A percentile compares a stretch with the other conserved stretches of the same genome.
Conservation (phyloP, 2,888 invertebrate species). For the Anticlea derivata region DNA sequence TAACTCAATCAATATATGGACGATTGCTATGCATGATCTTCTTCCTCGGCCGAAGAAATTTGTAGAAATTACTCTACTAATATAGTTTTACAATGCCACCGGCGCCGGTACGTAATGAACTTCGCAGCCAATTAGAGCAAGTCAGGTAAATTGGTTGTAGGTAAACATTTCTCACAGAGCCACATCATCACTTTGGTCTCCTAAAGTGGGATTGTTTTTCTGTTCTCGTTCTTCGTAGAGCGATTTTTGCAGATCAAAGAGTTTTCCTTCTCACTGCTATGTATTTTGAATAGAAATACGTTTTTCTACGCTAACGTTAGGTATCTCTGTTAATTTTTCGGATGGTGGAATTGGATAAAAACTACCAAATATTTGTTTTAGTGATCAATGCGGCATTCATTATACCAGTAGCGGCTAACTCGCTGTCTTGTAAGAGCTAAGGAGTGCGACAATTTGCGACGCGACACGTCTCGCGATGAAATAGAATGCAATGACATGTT, state of each 20-base stretch:
- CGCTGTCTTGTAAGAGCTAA: too few species aligned
- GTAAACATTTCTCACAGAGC: conserved; percentile 46
- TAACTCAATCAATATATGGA: too few species aligned
- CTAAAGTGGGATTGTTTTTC: not conserved
- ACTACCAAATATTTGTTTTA: not conserved
- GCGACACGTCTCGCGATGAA: too few species aligned
- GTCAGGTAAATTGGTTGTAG: conserved; percentile 50
- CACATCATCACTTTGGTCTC: not conserved
- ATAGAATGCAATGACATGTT: too few species aligned
- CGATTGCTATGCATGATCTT: too few species aligned
- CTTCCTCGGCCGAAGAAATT: too few species aligned
- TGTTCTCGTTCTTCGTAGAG: not conserved
- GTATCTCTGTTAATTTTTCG: too few species aligned
- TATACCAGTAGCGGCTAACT: not conserved
- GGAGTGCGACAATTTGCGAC: too few species aligned
- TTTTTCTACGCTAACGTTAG: too few species aligned
- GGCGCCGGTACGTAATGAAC: conserved; percentile 41
- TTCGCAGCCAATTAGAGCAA: conserved; percentile 59
- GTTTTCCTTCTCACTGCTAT: too few species aligned
- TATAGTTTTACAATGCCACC: conserved; percentile 25
- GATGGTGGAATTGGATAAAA: too few species aligned
- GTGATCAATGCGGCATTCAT: not conserved
- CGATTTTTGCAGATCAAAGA: not conserved
- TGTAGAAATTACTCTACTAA: not conserved
- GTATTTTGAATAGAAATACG: too few species aligned